phyloP scores from a whole-genome alignment of 2,888 invertebrate species.

The Linnaemya tessellans region DNA sequence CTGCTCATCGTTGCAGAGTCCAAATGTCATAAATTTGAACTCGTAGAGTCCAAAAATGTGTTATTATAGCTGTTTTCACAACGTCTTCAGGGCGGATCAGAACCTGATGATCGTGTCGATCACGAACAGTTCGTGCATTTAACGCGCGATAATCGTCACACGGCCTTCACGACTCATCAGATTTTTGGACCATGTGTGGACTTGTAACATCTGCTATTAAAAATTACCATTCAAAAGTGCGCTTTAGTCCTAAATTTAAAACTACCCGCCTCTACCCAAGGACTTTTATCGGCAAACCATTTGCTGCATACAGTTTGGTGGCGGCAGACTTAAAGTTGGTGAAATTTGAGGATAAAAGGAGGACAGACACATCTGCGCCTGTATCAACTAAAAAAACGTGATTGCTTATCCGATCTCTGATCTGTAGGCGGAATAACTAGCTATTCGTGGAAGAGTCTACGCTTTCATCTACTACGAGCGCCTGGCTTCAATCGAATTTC shows the following conservation, averaged over 20 bases:
- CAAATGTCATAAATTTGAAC: slow-evolving; percentile 41
- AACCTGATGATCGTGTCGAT: neutral
- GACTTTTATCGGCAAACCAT: slow-evolving; percentile 4
- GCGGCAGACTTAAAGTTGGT: slow-evolving; percentile 36
- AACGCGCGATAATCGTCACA: too few species aligned
- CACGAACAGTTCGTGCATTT: too few species aligned
- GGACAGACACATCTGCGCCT: slow-evolving; percentile 21
- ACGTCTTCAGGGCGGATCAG: neutral
- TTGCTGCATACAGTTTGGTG: too few species aligned
- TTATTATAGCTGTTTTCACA: neutral
- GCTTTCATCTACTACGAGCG: too few species aligned
- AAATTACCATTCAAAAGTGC: slow-evolving; percentile 13
- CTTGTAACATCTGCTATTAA: neutral
- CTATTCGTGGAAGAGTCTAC: too few species aligned
- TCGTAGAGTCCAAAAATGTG: neutral
- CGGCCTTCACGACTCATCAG: neutral
- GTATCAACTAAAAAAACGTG: slow-evolving; percentile 1
- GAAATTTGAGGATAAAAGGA: neutral
- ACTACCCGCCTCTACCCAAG: neutral
- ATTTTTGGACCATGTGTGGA: neutral
- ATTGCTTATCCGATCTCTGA: too few species aligned
- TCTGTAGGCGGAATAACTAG: too few species aligned
- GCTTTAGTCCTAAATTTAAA: neutral
- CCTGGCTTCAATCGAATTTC: neutral
- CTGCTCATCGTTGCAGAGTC: slow-evolving; percentile 22